These are phyloP conservation scores for Grammomys surdaster DNA, from an alignment of 2,113 vertebrate genomes.

Conservation along the genomic window DNA sequence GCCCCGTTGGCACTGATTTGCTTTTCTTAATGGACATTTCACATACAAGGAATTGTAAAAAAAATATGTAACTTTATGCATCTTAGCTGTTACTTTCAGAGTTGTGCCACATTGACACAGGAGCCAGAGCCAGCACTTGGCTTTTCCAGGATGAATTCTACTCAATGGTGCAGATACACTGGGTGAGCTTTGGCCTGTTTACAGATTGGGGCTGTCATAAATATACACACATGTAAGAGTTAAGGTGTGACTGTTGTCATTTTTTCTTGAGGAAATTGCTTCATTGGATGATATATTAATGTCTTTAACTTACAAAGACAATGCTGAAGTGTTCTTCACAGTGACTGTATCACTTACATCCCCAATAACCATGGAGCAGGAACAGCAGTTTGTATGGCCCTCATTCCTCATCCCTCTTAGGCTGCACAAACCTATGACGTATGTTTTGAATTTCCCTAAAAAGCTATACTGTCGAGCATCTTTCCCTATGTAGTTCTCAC, in stretches of 20 bases:
- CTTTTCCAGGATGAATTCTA: background rate
- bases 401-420: background rate
- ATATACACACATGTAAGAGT: background rate
- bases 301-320: conserved; percentile 12
- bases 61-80: background rate
- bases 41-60: background rate
- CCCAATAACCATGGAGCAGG: background rate
- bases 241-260: background rate
- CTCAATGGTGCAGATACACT: background rate
- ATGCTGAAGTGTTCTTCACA: background rate
- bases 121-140: background rate
- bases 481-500: background rate
- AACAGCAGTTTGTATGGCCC: background rate
- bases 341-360: background rate
- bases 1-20: background rate
- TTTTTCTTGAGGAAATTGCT: background rate
- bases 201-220: background rate
- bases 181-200: background rate
- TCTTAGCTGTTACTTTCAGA: background rate
- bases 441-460: conserved; percentile 16
- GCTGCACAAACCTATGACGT: background rate
- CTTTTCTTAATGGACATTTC: background rate
- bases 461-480: background rate
- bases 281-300: background rate
- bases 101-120: background rate